Evolutionary conservation across 2,888 invertebrate genomes (phyloP).

Genomic region (Morpho deidamia): DNA sequence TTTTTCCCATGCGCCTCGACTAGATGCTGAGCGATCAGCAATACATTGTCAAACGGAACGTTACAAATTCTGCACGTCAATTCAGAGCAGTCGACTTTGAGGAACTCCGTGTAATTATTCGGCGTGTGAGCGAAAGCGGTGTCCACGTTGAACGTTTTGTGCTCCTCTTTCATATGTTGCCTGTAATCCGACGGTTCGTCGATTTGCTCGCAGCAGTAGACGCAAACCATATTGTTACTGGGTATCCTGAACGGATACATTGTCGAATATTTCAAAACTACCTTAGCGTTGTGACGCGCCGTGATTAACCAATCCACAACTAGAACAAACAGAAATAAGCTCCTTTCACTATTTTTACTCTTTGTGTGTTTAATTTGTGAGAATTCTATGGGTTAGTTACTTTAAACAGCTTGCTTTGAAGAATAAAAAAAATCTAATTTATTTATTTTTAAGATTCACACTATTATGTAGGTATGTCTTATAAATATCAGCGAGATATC

Average conservation of each 20-base stretch:
- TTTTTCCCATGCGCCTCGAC: slow-evolving; percentile 33
- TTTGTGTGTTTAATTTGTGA: slow-evolving; percentile 4
- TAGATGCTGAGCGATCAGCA: slow-evolving; percentile 38
- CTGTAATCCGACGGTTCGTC: slow-evolving; percentile 43
- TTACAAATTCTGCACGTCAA: slow-evolving; percentile 45
- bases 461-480: no score
- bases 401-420: background rate
- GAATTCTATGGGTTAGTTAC: background rate
- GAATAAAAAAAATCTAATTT: background rate
- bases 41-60: slow-evolving; percentile 31
- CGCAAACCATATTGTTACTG: slow-evolving; percentile 48
- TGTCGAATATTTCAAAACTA: slow-evolving; percentile 51
- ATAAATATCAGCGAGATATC: no score
- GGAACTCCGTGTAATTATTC: slow-evolving; percentile 30
- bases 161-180: slow-evolving; percentile 45
- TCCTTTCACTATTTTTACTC: slow-evolving; percentile 30
- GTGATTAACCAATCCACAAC: slow-evolving; percentile 49
- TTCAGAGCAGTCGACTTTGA: slow-evolving; percentile 50
- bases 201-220: slow-evolving; percentile 49
- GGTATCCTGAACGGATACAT: slow-evolving; percentile 59
- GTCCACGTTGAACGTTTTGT: slow-evolving; percentile 37
- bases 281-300: slow-evolving; percentile 55
- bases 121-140: slow-evolving; percentile 40
- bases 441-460: no score
- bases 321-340: slow-evolving; percentile 59